Evolutionary conservation across 2,888 invertebrate species (phyloP), one percentile per base, ranked within the genome.

Genomic region (Augochlorella aurata): DNA sequence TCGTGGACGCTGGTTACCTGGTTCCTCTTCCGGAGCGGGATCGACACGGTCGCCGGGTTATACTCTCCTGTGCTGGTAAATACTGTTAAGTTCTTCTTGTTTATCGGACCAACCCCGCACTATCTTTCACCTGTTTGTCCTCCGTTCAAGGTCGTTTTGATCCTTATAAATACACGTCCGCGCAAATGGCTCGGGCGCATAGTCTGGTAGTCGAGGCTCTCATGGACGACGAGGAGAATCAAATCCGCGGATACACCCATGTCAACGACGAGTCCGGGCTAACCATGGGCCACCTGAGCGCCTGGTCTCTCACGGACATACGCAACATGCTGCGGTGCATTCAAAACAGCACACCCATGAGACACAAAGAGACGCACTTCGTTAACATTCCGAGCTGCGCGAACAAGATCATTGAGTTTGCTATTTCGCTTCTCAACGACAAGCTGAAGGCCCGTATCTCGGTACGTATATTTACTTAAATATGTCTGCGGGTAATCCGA

Each of bases 271-370:
- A 97, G 90, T 96, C 96, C 12, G 97, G 97, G 71, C 96, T 97
- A 94, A 96, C 96, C 90, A 97, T 97, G 97, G 96, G 97, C 0
- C 97, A 97, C 88, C 95, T 97, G 52, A 97, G 97, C 83, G 94
- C 97, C 38, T 97, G 97, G 97, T 97, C 97, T 0, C 94, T 97
- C 45, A 96, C 95, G 50, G 97, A 97, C 90, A 96, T 97, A 74
- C 95, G 96, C 77, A 95, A 96, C 90, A 96, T 97, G 94, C 94
- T 97, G 52, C 96, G 96, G 90, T 97, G 97, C 91, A 96, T 97
- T 91, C 97, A 97, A 95, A 97, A 97, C 92, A 97, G 98, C 1
- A 97, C 98, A 24, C 98, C 98, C 2, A 97, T 98, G 97, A 95
- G 98, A 38, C 98, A 98, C 94, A 98, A 98, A 93, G 95, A 97